phyloP scores from a whole-genome alignment of 92 coral and sea anemone genomes.

The Palythoa grandiflora region DNA sequence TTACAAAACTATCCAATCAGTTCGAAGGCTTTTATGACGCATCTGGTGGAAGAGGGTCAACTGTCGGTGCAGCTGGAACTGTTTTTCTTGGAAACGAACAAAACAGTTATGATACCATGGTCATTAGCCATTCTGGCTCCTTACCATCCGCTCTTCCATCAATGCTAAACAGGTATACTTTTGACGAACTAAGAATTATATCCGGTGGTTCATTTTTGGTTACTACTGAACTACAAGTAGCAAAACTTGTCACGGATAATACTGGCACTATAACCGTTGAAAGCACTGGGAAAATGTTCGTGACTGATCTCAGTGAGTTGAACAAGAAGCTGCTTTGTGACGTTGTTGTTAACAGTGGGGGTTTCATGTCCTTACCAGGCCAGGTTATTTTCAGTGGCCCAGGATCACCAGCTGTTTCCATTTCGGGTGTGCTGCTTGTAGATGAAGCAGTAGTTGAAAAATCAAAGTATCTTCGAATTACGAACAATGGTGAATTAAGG shows the following conservation, averaged over 20 bases:
- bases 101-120: conserved; percentile 52
- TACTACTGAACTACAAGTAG: conserved; percentile 42
- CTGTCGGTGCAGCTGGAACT: conserved; percentile 68
- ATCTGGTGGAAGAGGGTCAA: conserved; percentile 60
- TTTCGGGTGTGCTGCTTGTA: conserved; percentile 54
- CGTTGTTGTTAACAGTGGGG: conserved; percentile 58
- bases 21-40: conserved; percentile 68
- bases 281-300: conserved; percentile 27
- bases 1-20: conserved; percentile 29
- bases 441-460: conserved; percentile 45
- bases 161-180: conserved; percentile 2
- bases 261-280: conserved; percentile 61
- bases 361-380: conserved; percentile 50
- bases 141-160: conserved; percentile 50
- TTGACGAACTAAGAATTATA: conserved; percentile 55
- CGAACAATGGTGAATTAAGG: conserved; percentile 50
- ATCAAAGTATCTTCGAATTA: conserved; percentile 34
- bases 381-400: conserved; percentile 57
- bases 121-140: conserved; percentile 50
- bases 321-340: conserved; percentile 52
- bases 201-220: conserved; percentile 53
- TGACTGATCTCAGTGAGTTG: conserved; percentile 32
- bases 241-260: conserved; percentile 59
- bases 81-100: conserved; percentile 48
- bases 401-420: conserved; percentile 48